Evolutionary conservation across 2,113 vertebrate genomes (phyloP).

Genomic region (Entosphenus tridentatus): DNA sequence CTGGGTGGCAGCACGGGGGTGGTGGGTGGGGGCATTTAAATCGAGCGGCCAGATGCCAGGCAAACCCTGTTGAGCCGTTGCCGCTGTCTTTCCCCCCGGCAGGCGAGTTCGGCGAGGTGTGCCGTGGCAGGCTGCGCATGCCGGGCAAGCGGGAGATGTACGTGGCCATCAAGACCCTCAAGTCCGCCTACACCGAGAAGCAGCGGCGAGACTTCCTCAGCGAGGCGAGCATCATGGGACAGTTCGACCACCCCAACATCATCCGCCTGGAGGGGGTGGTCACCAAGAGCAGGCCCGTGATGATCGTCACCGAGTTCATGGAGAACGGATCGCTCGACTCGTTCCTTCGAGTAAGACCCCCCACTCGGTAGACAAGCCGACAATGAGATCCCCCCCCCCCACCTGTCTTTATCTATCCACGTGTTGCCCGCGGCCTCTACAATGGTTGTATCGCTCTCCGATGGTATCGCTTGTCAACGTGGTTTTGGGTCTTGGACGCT

Average conservation of each 20-base stretch:
- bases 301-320: slow-evolving; percentile 97
- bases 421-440: no score
- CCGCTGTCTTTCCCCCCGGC: neutral
- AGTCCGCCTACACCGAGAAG: slow-evolving; percentile 85
- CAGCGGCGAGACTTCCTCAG: slow-evolving; percentile 81
- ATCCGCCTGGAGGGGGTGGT: slow-evolving; percentile 84
- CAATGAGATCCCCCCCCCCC: no score
- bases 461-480: no score
- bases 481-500: no score
- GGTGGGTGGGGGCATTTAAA: no score
- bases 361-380: no score
- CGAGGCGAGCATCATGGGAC: slow-evolving; percentile 93
- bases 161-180: slow-evolving; percentile 88
- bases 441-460: no score
- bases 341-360: slow-evolving; percentile 52
- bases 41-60: no score
- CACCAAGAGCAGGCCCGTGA: slow-evolving; percentile 74
- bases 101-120: slow-evolving; percentile 92
- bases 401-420: no score
- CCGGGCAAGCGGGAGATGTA: slow-evolving; percentile 90
- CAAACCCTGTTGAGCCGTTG: no score
- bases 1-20: no score
- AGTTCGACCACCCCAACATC: slow-evolving; percentile 88
- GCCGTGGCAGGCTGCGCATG: slow-evolving; percentile 72
- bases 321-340: slow-evolving; percentile 84